Conservation (phyloP, 2,888 invertebrate species). For the Drosophila conformis region DNA sequence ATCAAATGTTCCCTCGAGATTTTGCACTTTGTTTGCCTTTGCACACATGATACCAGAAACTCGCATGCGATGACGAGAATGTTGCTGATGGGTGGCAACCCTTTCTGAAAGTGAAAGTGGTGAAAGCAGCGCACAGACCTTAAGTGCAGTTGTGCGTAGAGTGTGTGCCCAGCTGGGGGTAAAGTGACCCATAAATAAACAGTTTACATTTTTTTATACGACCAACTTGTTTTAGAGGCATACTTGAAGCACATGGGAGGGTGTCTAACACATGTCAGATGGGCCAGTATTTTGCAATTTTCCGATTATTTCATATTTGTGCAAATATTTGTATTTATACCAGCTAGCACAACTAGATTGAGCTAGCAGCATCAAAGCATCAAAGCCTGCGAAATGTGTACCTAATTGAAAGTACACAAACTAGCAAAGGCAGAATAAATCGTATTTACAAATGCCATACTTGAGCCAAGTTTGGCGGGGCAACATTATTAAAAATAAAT, state of each 20-base stretch:
- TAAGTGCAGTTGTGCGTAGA: constrained; percentile 38
- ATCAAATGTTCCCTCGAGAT: constrained; percentile 78
- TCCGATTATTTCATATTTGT: constrained; percentile 30
- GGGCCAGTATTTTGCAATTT: constrained; percentile 3
- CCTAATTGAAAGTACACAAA: constrained; percentile 75
- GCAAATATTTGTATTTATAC: constrained; percentile 53
- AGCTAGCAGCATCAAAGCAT: constrained; percentile 10
- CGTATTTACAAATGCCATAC: constrained; percentile 44
- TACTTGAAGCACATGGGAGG: constrained; percentile 6
- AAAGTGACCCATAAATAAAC: constrained; percentile 81
- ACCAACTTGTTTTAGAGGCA: constrained; percentile 38
- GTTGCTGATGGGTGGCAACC: constrained; percentile 56
- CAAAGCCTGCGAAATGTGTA: constrained; percentile 37
- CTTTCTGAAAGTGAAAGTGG: constrained; percentile 70
- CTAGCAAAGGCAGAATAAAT: constrained; percentile 43
- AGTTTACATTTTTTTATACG: constrained; percentile 63
- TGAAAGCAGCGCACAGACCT: constrained; percentile 48
- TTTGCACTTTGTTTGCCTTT: constrained; percentile 72
- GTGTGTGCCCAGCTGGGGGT: constrained; percentile 66
- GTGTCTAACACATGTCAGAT: constrained; percentile 16
- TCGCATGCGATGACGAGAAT: constrained; percentile 30
- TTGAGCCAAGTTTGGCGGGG: constrained; percentile 24
- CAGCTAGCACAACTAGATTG: constrained; percentile 35
- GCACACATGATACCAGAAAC: constrained; percentile 70
- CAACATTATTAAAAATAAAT: constrained; percentile 78